Percentiles rank a stretch among this genome's conserved stretches.
Conservation (phyloP, 2,888 invertebrate species). For the Ormyrus rosae region DNA sequence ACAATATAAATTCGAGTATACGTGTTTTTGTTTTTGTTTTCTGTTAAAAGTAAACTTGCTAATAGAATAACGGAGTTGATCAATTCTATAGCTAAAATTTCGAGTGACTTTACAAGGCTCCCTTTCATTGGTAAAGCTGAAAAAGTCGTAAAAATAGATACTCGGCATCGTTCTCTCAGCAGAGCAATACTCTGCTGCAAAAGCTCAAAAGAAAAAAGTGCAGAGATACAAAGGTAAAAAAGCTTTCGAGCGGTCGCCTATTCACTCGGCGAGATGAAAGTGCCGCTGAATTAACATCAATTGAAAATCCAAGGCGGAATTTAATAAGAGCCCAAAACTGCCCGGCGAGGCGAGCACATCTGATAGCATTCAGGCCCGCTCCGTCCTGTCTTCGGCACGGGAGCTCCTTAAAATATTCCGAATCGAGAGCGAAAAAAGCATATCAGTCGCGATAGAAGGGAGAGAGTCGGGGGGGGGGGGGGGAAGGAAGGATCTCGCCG, state of each 20-base stretch:
- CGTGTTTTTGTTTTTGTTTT: too few relatives aligned
- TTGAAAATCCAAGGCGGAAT: constrained; percentile 54
- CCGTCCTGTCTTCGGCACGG: not conserved
- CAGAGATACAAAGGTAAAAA: too few relatives aligned
- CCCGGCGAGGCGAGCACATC: constrained; percentile 33
- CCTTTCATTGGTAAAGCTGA: too few relatives aligned
- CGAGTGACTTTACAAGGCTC: too few relatives aligned
- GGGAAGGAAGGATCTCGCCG: constrained; percentile 11
- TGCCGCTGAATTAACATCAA: constrained; percentile 55
- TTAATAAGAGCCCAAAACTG: constrained; percentile 52
- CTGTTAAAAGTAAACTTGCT: too few relatives aligned
- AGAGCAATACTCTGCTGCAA: too few relatives aligned
- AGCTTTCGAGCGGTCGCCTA: not conserved
- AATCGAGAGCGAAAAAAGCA: constrained; percentile 43
- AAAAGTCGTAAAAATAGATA: too few relatives aligned
- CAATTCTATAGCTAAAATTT: too few relatives aligned
- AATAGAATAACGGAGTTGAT: too few relatives aligned
- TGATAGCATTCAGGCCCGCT: constrained; percentile 54
- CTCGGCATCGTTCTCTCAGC: too few relatives aligned
- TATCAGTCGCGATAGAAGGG: constrained; percentile 34
- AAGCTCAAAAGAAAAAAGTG: too few relatives aligned
- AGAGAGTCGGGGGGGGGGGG: not conserved
- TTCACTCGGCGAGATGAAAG: constrained; percentile 50
- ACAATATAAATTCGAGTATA: too few relatives aligned
- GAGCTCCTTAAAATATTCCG: constrained; percentile 40